Conservation (phyloP, 2,888 invertebrate genomes). For the Trichacis sp. region DNA sequence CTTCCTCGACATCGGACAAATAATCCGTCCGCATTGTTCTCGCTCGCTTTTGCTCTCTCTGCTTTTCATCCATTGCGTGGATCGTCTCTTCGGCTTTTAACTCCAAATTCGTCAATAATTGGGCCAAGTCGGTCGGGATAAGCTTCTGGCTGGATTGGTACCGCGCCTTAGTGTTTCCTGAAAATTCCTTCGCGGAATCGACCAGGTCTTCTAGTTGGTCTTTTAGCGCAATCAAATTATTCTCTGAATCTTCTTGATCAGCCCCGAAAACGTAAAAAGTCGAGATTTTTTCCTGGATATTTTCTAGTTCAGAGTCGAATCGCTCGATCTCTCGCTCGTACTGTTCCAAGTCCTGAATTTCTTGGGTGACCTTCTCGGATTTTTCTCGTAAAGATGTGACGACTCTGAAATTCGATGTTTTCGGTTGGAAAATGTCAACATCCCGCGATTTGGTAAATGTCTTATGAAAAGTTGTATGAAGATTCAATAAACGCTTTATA, state of each 20-base stretch:
- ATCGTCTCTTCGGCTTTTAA: constrained; percentile 83
- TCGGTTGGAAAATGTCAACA: too few relatives aligned
- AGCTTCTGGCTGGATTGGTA: constrained; percentile 69
- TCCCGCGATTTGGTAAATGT: too few relatives aligned
- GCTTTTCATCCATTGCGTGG: constrained; percentile 88
- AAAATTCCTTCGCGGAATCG: constrained; percentile 60
- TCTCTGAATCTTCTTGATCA: constrained; percentile 76
- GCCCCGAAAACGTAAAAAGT: constrained; percentile 82
- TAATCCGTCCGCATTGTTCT: constrained; percentile 86
- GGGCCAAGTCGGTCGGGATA: constrained; percentile 80
- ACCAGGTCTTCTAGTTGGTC: constrained; percentile 55
- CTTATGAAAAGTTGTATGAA: too few relatives aligned
- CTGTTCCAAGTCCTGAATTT: constrained; percentile 82
- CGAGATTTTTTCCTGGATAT: constrained; percentile 58
- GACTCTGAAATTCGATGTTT: constrained; percentile 82
- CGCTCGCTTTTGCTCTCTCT: constrained; percentile 88
- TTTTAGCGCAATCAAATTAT: constrained; percentile 73
- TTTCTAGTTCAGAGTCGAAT: constrained; percentile 78
- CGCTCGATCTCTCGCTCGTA: constrained; percentile 79
- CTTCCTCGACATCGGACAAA: constrained; percentile 81
- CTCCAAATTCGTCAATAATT: constrained; percentile 86
- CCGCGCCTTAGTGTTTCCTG: constrained; percentile 66
- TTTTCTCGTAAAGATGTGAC: constrained; percentile 82
- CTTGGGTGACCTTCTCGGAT: constrained; percentile 79
- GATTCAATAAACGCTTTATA: too few relatives aligned